These are phyloP conservation scores for Paramormyrops hopkinsi DNA, from an alignment of 2,797 vertebrate genomes.

Conservation along the genomic window DNA sequence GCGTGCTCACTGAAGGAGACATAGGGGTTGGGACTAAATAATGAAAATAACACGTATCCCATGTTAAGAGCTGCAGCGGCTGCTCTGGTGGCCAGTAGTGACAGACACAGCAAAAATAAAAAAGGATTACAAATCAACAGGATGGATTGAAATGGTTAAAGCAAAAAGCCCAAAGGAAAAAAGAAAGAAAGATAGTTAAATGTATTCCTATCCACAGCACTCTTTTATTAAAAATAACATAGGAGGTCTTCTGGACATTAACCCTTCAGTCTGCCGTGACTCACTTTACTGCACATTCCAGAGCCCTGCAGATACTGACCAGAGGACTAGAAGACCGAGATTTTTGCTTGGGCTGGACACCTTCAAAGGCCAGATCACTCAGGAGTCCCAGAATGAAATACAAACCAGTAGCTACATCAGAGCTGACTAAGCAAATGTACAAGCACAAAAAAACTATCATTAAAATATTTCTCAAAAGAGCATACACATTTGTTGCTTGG, in stretches of 20 bases:
- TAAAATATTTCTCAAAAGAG: not conserved
- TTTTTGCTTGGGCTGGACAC: not conserved
- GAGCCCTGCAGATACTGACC: not conserved
- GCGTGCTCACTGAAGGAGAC: constrained; percentile 85
- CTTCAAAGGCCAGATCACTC: not conserved
- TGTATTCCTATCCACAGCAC: constrained; percentile 49
- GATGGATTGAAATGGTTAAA: constrained; percentile 59
- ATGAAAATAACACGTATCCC: constrained; percentile 83
- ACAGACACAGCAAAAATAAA: constrained; percentile 66
- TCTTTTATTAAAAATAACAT: not conserved
- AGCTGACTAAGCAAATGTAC: not conserved
- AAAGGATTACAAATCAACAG: constrained; percentile 50
- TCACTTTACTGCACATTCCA: not conserved
- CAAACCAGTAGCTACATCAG: not conserved
- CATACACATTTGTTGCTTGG: not conserved
- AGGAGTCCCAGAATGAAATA: not conserved
- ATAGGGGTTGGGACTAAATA: constrained; percentile 90
- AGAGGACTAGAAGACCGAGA: not conserved
- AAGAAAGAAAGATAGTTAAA: constrained; percentile 60
- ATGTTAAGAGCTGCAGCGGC: constrained; percentile 81
- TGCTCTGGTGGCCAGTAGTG: constrained; percentile 76
- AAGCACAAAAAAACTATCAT: not conserved
- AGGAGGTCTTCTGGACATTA: not conserved
- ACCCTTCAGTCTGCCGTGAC: not conserved
- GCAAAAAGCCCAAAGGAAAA: constrained; percentile 46